phyloP scores from a whole-genome alignment of 2,888 invertebrate genomes.

The Caenorhabditis sp. region DNA sequence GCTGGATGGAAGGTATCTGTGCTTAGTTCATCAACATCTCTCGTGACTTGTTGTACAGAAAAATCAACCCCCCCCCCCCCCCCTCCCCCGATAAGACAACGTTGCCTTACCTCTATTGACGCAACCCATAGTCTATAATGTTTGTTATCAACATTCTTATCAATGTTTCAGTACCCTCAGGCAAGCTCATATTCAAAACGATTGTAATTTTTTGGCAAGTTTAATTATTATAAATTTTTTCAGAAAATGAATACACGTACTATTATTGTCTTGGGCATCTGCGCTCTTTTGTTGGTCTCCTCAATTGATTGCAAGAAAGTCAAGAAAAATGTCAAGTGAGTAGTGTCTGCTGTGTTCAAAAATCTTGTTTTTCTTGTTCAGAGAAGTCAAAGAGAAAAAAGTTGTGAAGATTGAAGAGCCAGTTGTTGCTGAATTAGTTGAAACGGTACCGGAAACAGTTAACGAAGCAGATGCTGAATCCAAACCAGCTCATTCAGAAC shows the following conservation, averaged over 20 bases:
- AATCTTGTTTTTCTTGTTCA: too few relatives aligned
- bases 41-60: background rate
- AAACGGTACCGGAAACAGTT: slow-evolving; percentile 10
- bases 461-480: background rate
- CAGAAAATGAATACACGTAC: slow-evolving; percentile 31
- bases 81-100: background rate
- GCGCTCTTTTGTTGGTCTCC: slow-evolving; percentile 46
- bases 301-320: slow-evolving; percentile 50
- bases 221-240: too few relatives aligned
- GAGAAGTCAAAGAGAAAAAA: slow-evolving; percentile 8
- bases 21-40: background rate
- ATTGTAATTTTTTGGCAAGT: background rate
- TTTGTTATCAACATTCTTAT: slow-evolving; percentile 2
- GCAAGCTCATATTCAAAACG: background rate
- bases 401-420: slow-evolving; percentile 23
- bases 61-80: too few relatives aligned
- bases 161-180: background rate
- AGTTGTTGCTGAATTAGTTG: slow-evolving; percentile 7
- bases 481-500: slow-evolving; percentile 4
- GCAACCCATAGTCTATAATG: background rate
- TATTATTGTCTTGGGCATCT: slow-evolving; percentile 37
- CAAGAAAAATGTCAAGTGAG: slow-evolving; percentile 22
- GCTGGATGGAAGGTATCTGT: too few relatives aligned
- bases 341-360: too few relatives aligned
- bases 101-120: background rate